Conservation (phyloP, 2,888 invertebrate genomes). For the Marasmarcha lunaedactyla region DNA sequence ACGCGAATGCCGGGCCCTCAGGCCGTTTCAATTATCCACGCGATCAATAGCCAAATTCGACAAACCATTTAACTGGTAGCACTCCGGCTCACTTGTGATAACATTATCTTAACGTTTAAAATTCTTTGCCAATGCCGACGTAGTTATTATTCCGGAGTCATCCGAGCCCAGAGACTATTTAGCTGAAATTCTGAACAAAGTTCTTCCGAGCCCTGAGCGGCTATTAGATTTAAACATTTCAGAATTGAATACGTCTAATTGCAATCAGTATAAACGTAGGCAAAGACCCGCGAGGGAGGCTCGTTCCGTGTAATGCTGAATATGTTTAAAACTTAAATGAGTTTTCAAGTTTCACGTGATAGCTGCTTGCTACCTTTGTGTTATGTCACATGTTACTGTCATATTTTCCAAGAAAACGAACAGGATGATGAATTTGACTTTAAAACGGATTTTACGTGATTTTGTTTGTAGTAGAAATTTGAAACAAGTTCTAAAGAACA, state of each 20-base stretch:
- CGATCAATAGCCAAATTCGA: slow-evolving; percentile 38
- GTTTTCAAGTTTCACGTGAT: background rate
- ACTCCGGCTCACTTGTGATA: background rate
- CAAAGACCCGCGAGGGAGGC: too few species aligned
- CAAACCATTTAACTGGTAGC: background rate
- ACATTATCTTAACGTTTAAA: background rate
- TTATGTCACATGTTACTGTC: too few species aligned
- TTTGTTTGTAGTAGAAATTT: too few species aligned
- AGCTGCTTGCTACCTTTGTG: too few species aligned
- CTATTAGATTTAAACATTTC: too few species aligned
- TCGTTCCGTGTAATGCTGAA: background rate
- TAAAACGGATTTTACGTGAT: too few species aligned
- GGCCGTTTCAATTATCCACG: slow-evolving; percentile 38
- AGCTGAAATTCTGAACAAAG: background rate
- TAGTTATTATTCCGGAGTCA: background rate
- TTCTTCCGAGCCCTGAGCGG: too few species aligned
- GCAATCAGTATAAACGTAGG: background rate
- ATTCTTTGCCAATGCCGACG: background rate
- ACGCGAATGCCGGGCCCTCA: slow-evolving; percentile 35
- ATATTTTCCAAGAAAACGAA: too few species aligned
- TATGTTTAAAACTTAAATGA: background rate
- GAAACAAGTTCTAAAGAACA: too few species aligned
- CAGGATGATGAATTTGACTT: too few species aligned
- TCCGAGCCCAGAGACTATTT: background rate
- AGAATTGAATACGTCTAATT: background rate